Evolutionary conservation across 2,888 invertebrate species (phyloP).

Genomic region (Drosophila affinis): DNA sequence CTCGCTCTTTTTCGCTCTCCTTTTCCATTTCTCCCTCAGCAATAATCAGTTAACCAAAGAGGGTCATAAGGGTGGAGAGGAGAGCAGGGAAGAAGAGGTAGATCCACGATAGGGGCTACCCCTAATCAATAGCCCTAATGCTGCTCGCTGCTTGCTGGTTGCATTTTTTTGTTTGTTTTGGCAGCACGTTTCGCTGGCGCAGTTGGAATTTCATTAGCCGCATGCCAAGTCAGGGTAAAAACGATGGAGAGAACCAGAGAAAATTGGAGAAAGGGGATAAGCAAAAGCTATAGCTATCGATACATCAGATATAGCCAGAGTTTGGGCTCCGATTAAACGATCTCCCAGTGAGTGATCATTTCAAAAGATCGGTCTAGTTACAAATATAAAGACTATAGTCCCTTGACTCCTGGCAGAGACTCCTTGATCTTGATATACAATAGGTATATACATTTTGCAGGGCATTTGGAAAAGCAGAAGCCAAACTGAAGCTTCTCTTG

Average conservation of each 20-base stretch:
- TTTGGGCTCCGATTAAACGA: no score
- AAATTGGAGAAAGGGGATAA: not conserved
- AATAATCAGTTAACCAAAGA: constrained; percentile 30
- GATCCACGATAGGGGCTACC: constrained; percentile 5
- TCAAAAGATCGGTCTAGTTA: no score
- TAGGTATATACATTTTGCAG: no score
- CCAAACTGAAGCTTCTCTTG: constrained; percentile 30
- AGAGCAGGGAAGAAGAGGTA: not conserved
- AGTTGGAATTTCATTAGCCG: constrained; percentile 52
- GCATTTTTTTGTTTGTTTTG: not conserved
- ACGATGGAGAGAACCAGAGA: not conserved
- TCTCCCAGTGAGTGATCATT: no score
- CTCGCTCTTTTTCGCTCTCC: not conserved
- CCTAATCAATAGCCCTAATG: constrained; percentile 61
- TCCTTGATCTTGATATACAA: no score
- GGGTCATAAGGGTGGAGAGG: not conserved
- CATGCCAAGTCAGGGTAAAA: constrained; percentile 4
- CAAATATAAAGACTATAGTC: no score
- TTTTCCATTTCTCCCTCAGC: constrained; percentile 18
- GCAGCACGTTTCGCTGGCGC: constrained; percentile 26
- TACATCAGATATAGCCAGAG: not conserved
- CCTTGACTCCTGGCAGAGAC: no score
- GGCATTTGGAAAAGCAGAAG: not conserved
- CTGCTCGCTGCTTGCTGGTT: constrained; percentile 27
- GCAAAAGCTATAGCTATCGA: not conserved